Evolutionary conservation across 2,797 vertebrate genomes (phyloP).

Genomic region (Hypotaenidia philippensis): DNA sequence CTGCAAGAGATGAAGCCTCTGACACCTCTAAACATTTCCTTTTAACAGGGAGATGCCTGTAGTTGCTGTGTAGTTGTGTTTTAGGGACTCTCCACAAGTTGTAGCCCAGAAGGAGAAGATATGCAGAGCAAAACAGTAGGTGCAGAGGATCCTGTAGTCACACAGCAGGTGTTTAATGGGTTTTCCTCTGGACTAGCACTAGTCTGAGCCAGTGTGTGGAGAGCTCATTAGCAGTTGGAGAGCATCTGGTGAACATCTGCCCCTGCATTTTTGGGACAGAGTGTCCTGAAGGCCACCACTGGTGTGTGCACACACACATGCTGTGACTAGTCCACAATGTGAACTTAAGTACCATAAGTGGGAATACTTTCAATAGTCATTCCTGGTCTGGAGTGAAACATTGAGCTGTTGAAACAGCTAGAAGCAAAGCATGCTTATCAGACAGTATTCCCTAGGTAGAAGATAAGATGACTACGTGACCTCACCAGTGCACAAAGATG

Average conservation of each 20-base stretch:
- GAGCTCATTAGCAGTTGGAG: not conserved
- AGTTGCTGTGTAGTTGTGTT: not conserved
- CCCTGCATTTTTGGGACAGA: not conserved
- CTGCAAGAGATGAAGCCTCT: not conserved
- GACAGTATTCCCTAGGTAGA: not conserved
- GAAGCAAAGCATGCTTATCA: not conserved
- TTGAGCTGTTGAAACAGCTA: not conserved
- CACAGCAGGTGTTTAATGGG: not conserved
- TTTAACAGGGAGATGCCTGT: not conserved
- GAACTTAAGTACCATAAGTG: not conserved
- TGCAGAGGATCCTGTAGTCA: not conserved
- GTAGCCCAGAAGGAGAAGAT: not conserved
- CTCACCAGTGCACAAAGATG: not conserved
- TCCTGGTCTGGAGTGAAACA: not conserved
- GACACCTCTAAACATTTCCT: not conserved
- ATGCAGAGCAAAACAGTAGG: not conserved
- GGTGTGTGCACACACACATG: fast-evolving
- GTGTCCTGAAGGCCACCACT: not conserved
- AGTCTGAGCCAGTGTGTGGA: not conserved
- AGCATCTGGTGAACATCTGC: not conserved
- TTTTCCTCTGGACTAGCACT: not conserved
- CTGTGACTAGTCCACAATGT: not conserved
- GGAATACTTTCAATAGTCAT: not conserved
- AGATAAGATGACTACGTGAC: not conserved
- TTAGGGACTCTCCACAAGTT: not conserved